Base-by-base conservation (phyloP, 1,140 invertebrate species). In the Venturia canescens region DNA sequence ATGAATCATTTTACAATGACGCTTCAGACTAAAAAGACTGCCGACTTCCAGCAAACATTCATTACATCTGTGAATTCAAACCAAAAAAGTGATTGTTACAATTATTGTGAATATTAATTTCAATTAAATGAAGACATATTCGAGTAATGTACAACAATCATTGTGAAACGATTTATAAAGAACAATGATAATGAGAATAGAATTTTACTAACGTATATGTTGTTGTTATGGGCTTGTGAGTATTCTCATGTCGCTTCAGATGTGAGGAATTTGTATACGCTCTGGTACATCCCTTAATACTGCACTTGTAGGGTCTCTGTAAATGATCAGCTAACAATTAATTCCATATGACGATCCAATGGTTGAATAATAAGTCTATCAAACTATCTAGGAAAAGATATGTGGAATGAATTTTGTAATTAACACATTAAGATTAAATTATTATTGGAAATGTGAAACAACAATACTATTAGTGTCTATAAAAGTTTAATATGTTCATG, bases 201-300 rank as follows among this genome's bases (percentile, higher is more conserved):
- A 69, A 67, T 16, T 27, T 60, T 29, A 57, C 74, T 76, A 31
- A 81, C 63, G 38, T 29, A 50, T 69, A 69, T 48, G 31, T 71
- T 48, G 31, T 74, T 69, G 72, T 48, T 74, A 75, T 44, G 70
- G 23, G 50, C 23, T 63, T 85, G 83, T 31, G 80, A 66, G 48
- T 60, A 74, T 78, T 31, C 18, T 60, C 4, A 71, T 87, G 89
- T 66, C 89, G 84, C 80, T 86, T 88, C 9, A 91, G 82, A 63
- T 90, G 87, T n/a, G 82, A 86, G 16, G 86, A 86, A 84, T 87
- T 89, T 0, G 87, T 87, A 16, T 90, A 91, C 16, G 89, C 84
- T 78, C 88, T 90, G 26, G 86, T 72, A 48, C 90, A 91, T 18
- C 79, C 79, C 63, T 84, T 31, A 80, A 86, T 78, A 16, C 13